Percentiles rank a stretch among this genome's conserved stretches.
These are phyloP conservation scores for Nipponacmea schrenckii DNA, from an alignment of 2,888 invertebrate species.

Conservation along the genomic window DNA sequence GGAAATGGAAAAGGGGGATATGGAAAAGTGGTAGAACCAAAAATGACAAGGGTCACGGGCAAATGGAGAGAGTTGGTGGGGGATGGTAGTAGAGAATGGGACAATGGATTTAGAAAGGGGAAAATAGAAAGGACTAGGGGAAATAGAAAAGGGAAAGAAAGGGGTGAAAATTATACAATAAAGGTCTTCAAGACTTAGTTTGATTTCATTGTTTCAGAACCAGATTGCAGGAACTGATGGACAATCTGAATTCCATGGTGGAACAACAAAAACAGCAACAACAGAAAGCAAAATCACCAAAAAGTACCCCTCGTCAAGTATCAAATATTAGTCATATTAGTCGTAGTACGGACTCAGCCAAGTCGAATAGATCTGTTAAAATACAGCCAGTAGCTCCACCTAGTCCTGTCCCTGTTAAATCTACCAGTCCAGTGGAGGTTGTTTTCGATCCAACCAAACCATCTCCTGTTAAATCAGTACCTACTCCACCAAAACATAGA, in stretches of 20 bases:
- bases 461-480: conserved; percentile 16
- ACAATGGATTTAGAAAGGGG: too few species aligned
- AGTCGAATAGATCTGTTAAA: neutral
- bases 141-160: too few species aligned
- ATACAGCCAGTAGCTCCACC: neutral
- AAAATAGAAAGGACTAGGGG: too few species aligned
- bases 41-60: too few species aligned
- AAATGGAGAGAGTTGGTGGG: too few species aligned
- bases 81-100: too few species aligned
- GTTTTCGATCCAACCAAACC: conserved; percentile 7
- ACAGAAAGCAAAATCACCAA: conserved; percentile 15
- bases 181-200: too few species aligned
- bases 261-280: conserved; percentile 42
- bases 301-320: conserved; percentile 5
- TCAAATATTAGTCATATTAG: conserved; percentile 7
- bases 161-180: too few species aligned
- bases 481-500: conserved; percentile 15
- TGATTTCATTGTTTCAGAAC: conserved; percentile 36
- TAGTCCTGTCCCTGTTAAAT: conserved; percentile 1
- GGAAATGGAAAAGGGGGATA: too few species aligned
- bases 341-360: neutral
- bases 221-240: conserved; percentile 50
- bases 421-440: neutral
- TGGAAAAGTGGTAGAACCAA: too few species aligned
- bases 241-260: conserved; percentile 53